Evolutionary conservation across 1,140 invertebrate species (phyloP).

Genomic region (Drosophila funebris): DNA sequence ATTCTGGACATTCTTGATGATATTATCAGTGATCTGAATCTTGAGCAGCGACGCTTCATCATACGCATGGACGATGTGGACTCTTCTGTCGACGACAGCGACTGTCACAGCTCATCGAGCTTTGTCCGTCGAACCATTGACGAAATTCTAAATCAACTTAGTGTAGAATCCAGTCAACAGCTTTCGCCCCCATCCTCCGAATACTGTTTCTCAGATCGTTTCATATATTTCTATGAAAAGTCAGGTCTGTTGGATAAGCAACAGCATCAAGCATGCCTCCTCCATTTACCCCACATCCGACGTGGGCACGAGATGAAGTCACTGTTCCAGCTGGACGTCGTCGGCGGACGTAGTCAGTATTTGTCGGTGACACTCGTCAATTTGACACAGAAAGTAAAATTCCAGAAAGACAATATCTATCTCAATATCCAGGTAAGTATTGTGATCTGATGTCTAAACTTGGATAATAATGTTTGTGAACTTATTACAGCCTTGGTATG

Average conservation of each 20-base stretch:
- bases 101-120: slow-evolving; percentile 34
- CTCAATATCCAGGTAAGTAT: slow-evolving; percentile 57
- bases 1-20: slow-evolving; percentile 65
- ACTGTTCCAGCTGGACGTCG: slow-evolving; percentile 47
- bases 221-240: slow-evolving; percentile 73
- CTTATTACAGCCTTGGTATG: slow-evolving; percentile 71
- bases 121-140: slow-evolving; percentile 55
- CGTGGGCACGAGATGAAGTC: slow-evolving; percentile 46
- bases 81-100: not conserved
- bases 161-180: slow-evolving; percentile 64
- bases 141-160: slow-evolving; percentile 48
- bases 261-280: slow-evolving; percentile 17
- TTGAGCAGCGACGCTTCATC: slow-evolving; percentile 45
- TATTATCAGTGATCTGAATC: slow-evolving; percentile 64
- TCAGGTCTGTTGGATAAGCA: slow-evolving; percentile 19
- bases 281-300: slow-evolving; percentile 64
- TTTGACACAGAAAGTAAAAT: slow-evolving; percentile 49
- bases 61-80: not conserved
- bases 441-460: too few species aligned
- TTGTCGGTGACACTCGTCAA: slow-evolving; percentile 62
- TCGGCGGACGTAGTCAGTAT: slow-evolving; percentile 56
- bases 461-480: not conserved
- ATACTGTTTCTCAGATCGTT: slow-evolving; percentile 60
- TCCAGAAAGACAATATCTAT: slow-evolving; percentile 60
- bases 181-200: slow-evolving; percentile 58